These are phyloP conservation scores for Thyatira batis DNA, from an alignment of 2,888 invertebrate species.

Conservation along the genomic window DNA sequence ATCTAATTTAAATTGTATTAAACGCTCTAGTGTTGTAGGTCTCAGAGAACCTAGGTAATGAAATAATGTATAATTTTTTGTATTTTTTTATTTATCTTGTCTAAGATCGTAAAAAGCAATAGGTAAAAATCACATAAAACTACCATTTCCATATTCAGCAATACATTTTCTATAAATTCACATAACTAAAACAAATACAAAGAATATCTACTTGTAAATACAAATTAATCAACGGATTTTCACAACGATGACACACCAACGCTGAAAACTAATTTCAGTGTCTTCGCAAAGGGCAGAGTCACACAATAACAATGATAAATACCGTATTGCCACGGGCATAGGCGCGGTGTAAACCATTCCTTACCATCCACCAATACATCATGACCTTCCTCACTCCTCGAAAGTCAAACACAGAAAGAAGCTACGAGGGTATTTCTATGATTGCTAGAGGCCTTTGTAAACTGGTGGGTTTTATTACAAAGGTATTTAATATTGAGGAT, in stretches of 20 bases:
- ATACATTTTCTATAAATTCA: too few relatives aligned
- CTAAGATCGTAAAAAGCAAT: too few relatives aligned
- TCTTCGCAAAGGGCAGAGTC: slow-evolving; percentile 56
- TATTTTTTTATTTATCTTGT: too few relatives aligned
- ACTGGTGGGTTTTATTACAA: slow-evolving; percentile 60
- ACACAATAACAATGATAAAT: slow-evolving; percentile 72
- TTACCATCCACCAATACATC: slow-evolving; percentile 38
- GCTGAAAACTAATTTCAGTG: slow-evolving; percentile 48
- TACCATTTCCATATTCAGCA: too few relatives aligned
- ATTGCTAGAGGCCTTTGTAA: slow-evolving; percentile 41
- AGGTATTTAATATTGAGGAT: slow-evolving; percentile 70
- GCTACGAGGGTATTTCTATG: neutral
- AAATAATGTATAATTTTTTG: too few relatives aligned
- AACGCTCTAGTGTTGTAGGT: neutral
- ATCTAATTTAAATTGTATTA: neutral
- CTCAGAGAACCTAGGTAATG: too few relatives aligned
- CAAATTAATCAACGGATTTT: neutral
- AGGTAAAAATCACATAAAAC: too few relatives aligned
- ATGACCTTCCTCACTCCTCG: slow-evolving; percentile 35
- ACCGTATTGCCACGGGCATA: slow-evolving; percentile 65
- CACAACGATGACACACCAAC: slow-evolving; percentile 9
- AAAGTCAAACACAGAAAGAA: neutral
- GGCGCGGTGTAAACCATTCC: slow-evolving; percentile 54
- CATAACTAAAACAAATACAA: too few relatives aligned
- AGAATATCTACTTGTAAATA: too few relatives aligned